Evolutionary conservation across 2,888 invertebrate species (phyloP).

Genomic region (Microchrysa polita): DNA sequence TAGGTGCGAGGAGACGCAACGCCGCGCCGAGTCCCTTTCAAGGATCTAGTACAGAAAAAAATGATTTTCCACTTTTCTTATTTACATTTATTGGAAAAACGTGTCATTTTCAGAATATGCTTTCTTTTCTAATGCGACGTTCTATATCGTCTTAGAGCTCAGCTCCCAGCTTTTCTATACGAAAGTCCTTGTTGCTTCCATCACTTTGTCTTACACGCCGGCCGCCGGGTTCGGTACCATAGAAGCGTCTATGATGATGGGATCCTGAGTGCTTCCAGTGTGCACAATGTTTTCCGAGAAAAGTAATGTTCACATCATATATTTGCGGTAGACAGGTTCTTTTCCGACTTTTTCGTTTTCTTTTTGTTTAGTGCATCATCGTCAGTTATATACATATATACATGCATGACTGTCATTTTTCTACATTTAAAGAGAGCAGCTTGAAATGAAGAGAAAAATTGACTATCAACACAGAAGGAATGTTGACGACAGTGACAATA

Average conservation of each 20-base stretch:
- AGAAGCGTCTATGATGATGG: too few relatives aligned
- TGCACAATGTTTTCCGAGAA: too few relatives aligned
- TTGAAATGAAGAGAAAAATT: not conserved
- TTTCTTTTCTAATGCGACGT: not conserved
- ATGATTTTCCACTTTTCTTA: slow-evolving; percentile 31
- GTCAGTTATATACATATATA: slow-evolving; percentile 6
- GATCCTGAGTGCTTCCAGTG: too few relatives aligned
- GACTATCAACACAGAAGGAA: slow-evolving; percentile 1
- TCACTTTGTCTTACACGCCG: not conserved
- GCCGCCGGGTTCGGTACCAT: too few relatives aligned
- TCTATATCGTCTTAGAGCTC: not conserved
- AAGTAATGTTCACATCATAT: too few relatives aligned
- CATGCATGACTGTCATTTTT: not conserved
- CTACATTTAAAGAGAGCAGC: not conserved
- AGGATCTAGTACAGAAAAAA: not conserved
- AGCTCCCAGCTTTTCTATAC: not conserved
- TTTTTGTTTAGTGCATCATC: slow-evolving; percentile 19
- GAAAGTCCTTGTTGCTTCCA: not conserved
- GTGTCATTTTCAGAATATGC: slow-evolving; percentile 29
- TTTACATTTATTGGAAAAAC: slow-evolving; percentile 38
- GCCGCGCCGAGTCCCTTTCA: too few relatives aligned
- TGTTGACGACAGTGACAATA: too few relatives aligned
- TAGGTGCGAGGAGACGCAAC: too few relatives aligned
- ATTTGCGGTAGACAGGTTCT: too few relatives aligned
- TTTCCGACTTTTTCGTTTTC: not conserved